Base-by-base conservation (phyloP, 2,797 vertebrate genomes). In the Xiphophorus birchmanni region DNA sequence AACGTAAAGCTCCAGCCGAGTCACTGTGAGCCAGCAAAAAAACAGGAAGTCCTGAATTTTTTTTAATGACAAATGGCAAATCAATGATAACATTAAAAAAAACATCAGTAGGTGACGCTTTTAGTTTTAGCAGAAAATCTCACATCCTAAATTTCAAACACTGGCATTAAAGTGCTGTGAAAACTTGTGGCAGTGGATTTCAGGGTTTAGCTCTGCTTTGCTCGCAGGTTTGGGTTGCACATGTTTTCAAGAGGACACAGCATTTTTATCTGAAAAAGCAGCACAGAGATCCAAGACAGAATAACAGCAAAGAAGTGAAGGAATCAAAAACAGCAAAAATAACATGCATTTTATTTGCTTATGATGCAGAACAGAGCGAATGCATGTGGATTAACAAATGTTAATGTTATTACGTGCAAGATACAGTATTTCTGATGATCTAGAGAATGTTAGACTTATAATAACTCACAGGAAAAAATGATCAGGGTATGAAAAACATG, bases 71-170 rank as follows among this genome's bases (percentile, higher is more conserved):
- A n/a, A 42, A 80, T 7, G 48, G 78, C 35, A 10, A 1, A 35
- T 45, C 17, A 44, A 47, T 74, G 44, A 87, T 83, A 81, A 74
- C 1, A 58, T 37, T 40, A 12, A 37, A 56, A 75, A 54, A 40
- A 7, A 6, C 40, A 6, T 37, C 40, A 74, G 29, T 37, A 47
- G 78, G 76, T 69, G 73, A 75, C 54, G 0, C 37, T 42, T 72
- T 47, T 74, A 50, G 81, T 73, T 83, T 74, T 79, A 8, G 47
- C 56, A 50, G 74, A 75, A 76, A 73, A 73, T 54, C 3, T 6
- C 75, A 45, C 37, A 23, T 65, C 79, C 52, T 50, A 81, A 84
- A 40, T 9, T 45, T 48, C 74, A 65, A 2, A 3, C 15, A 10
- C 17, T 79, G 45, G 2, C 65, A 45, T n/a, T 42, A 45, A 42